These are phyloP conservation scores for Bucco capensis DNA, from an alignment of 2,113 vertebrate species.

Conservation along the genomic window DNA sequence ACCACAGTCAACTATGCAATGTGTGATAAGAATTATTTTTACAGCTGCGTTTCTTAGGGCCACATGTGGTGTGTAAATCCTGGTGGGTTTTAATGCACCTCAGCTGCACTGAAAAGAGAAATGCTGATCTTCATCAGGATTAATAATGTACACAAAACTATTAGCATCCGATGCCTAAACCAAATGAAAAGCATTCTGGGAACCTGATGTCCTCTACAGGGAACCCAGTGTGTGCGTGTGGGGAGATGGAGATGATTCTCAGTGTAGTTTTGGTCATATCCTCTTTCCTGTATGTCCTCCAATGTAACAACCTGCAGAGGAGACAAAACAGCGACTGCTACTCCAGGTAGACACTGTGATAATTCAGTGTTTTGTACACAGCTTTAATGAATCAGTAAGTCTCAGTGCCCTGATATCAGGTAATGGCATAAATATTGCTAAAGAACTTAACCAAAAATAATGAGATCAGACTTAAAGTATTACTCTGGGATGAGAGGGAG, in stretches of 20 bases:
- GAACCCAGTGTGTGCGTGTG: not conserved
- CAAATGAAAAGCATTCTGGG: not conserved
- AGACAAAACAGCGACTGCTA: not conserved
- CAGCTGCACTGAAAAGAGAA: not conserved
- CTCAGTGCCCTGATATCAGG: not conserved
- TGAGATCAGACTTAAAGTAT: not conserved
- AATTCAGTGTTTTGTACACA: not conserved
- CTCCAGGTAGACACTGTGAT: not conserved
- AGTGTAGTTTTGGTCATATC: not conserved
- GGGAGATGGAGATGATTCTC: fast-evolving
- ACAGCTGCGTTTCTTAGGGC: slow-evolving; percentile 35
- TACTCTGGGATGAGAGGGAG: not conserved
- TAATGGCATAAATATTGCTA: not conserved
- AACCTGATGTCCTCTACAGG: not conserved
- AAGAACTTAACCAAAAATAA: not conserved
- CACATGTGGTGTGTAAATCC: not conserved
- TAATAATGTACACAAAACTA: not conserved
- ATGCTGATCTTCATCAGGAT: not conserved
- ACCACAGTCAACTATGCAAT: not conserved
- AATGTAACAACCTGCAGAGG: not conserved
- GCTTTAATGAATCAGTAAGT: not conserved
- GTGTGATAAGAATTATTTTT: slow-evolving; percentile 55
- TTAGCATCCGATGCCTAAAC: not conserved
- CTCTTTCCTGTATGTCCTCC: not conserved
- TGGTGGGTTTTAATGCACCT: not conserved